Percentiles rank a stretch among this genome's conserved stretches.
These are phyloP conservation scores for Armadillidium nasatum DNA, from an alignment of 1,140 invertebrate species.

Conservation along the genomic window DNA sequence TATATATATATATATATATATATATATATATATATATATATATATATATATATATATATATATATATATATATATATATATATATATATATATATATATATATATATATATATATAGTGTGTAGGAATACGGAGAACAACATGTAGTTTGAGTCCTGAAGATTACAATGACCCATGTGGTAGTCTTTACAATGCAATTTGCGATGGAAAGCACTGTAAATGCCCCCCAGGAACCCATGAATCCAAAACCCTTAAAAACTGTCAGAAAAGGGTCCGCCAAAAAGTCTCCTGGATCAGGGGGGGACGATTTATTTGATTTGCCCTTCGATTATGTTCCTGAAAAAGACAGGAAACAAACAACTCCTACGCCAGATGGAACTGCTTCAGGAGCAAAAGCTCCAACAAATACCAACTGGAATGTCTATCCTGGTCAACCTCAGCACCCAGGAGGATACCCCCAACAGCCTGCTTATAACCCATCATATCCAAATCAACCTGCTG, in stretches of 20 bases:
- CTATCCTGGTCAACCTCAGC: neutral
- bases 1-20: neutral
- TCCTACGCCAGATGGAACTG: neutral
- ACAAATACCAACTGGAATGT: neutral
- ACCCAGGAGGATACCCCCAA: neutral
- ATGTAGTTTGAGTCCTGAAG: constrained; percentile 33
- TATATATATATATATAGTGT: neutral
- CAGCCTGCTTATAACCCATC: neutral
- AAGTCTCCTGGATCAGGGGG: neutral
- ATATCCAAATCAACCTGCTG: neutral
- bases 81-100: neutral
- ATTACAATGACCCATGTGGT: constrained; percentile 34
- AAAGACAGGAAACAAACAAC: neutral
- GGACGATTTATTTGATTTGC: neutral
- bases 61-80: constrained; percentile 5
- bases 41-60: neutral
- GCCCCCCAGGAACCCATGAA: constrained; percentile 37
- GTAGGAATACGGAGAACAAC: constrained; percentile 36
- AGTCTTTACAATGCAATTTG: constrained; percentile 35
- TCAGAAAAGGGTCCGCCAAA: constrained; percentile 18
- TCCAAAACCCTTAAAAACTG: constrained; percentile 29
- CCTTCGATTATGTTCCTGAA: neutral
- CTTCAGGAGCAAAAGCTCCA: neutral
- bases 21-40: neutral
- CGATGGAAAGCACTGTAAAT: constrained; percentile 31